These are phyloP conservation scores for Scelioninae gen. 2 DNA, from an alignment of 2,888 invertebrate species.

Conservation along the genomic window DNA sequence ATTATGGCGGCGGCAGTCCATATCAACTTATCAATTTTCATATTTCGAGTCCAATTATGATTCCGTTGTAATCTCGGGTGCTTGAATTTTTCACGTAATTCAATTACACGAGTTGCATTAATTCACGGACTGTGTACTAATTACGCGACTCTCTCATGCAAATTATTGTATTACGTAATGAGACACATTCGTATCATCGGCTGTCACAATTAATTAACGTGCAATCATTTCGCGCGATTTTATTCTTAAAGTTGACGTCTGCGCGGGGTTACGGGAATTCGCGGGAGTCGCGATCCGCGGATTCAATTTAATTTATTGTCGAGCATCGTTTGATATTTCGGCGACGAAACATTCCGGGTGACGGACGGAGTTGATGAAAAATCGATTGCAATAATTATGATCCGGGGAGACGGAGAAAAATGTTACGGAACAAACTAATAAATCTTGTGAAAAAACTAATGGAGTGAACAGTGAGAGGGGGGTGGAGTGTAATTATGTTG, in stretches of 20 bases:
- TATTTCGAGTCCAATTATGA: slow-evolving; percentile 59
- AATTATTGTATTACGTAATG: slow-evolving; percentile 56
- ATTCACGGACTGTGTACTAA: slow-evolving; percentile 53
- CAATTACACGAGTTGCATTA: slow-evolving; percentile 57
- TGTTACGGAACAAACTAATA: no score
- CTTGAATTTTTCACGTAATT: slow-evolving; percentile 58
- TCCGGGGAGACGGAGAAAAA: no score
- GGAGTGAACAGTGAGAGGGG: no score
- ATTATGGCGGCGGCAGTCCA: slow-evolving; percentile 54
- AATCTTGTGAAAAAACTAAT: no score
- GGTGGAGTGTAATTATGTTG: no score
- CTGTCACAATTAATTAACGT: slow-evolving; percentile 55
- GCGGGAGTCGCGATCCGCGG: no score
- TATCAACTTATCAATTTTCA: slow-evolving; percentile 59
- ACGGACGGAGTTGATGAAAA: no score
- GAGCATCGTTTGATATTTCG: no score
- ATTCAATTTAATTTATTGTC: no score
- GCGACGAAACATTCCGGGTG: no score
- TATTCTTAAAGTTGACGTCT: slow-evolving; percentile 12
- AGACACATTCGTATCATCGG: slow-evolving; percentile 56
- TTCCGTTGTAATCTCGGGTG: slow-evolving; percentile 52
- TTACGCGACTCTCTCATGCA: slow-evolving; percentile 52
- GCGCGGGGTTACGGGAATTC: no score
- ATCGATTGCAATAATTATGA: no score
- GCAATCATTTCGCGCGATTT: slow-evolving; percentile 42